Conservation (phyloP, 1,140 invertebrate species). For the Drosophila carrolli region DNA sequence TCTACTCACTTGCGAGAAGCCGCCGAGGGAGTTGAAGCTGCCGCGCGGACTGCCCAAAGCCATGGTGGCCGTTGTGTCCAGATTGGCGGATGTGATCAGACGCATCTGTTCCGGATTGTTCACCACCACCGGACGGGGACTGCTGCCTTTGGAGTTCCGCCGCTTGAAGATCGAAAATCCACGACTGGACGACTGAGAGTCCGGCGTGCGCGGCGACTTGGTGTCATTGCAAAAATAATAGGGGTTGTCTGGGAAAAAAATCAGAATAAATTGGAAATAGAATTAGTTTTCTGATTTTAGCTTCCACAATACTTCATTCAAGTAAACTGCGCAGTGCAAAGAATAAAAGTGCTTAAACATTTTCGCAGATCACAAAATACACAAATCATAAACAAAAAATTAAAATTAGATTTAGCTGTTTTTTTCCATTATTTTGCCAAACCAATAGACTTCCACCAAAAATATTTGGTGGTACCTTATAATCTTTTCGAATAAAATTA, state of each 20-base stretch:
- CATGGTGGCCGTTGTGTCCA: slow-evolving; percentile 76
- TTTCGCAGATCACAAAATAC: too few relatives aligned
- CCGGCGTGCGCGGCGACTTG: slow-evolving; percentile 81
- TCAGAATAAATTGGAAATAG: neutral
- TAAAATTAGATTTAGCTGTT: too few relatives aligned
- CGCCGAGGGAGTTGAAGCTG: slow-evolving; percentile 80
- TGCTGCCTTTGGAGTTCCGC: slow-evolving; percentile 81
- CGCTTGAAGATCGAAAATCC: slow-evolving; percentile 80
- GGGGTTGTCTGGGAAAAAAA: slow-evolving; percentile 66
- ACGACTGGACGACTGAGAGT: slow-evolving; percentile 74
- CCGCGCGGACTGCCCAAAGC: slow-evolving; percentile 79
- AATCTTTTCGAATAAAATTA: too few relatives aligned
- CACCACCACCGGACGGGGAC: slow-evolving; percentile 58
- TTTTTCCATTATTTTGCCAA: too few relatives aligned
- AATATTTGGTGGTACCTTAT: too few relatives aligned
- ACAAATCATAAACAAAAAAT: too few relatives aligned
- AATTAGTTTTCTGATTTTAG: neutral
- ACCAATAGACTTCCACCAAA: too few relatives aligned
- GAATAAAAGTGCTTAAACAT: too few relatives aligned
- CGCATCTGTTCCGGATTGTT: slow-evolving; percentile 74
- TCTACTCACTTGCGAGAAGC: slow-evolving; percentile 75
- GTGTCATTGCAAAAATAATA: slow-evolving; percentile 83
- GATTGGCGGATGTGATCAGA: slow-evolving; percentile 83
- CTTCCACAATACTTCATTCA: too few relatives aligned
- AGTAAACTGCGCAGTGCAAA: too few relatives aligned